Evolutionary conservation across 2,797 vertebrate species (phyloP), one percentile per base, ranked within the genome.

Genomic region (Cottoperca gobio): DNA sequence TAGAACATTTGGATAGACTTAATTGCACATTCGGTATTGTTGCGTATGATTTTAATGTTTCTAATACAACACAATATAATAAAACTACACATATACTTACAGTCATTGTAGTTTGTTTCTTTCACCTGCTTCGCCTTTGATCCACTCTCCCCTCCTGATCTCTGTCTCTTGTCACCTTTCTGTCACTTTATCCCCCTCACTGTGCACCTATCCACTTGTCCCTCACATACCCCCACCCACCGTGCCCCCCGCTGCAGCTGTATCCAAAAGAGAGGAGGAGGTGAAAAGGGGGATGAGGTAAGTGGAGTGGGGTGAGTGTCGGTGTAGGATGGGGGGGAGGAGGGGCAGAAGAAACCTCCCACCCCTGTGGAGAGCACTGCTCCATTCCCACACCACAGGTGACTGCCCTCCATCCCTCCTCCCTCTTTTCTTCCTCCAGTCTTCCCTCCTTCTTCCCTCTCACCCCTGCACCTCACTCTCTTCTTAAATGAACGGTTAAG

Each of bases 341-440:
- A n/a, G 70, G 82, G 71, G 69, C 53, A 74, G 62, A 71, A 62
- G 77, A 62, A 72, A 81, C 79, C 83, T 81, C 78, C 65, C 24
- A 73, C 87, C 86, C 89, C 92, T 35, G 75, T 78, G 76, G 88
- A 77, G 89, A 88, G 65, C 78, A 68, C 78, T 86, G 78, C 85
- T 89, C 89, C 82, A 88, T 92, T 92, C 92, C 90, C 92, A 93
- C 90, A 92, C 91, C 53, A 74, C 91, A 92, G 92, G 91, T 92
- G 87, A 92, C 90, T 91, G 84, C 86, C 87, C 82, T 81, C 80
- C 88, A 79, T 81, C 70, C 58, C 60, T 33, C 28, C 28, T 66
- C 63, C 49, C 61, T 62, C 35, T 39, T 12, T 52, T 49, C 77
- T 63, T 39, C 23, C 23, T 57, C 54, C 45, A 50, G 46, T 58